Evolutionary conservation across 2,888 invertebrate genomes (phyloP).

Genomic region (Erebia ligea): DNA sequence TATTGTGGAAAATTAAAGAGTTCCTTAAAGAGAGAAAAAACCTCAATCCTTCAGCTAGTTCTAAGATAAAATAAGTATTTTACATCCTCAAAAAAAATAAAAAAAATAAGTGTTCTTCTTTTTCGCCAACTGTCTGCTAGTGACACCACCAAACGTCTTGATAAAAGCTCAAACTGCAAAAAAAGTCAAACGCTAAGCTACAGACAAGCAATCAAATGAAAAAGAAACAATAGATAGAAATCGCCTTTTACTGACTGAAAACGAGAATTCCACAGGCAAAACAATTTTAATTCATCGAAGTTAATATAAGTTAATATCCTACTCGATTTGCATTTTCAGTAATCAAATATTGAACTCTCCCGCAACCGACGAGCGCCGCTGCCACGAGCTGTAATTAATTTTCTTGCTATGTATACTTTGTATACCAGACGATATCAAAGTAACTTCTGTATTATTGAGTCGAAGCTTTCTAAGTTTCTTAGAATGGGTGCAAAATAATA

Average conservation of each 20-base stretch:
- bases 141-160: too few relatives aligned
- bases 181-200: too few relatives aligned
- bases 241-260: not conserved
- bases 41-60: too few relatives aligned
- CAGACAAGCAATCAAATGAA: too few relatives aligned
- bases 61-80: too few relatives aligned
- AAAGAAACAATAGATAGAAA: not conserved
- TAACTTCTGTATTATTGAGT: not conserved
- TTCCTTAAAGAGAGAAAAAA: too few relatives aligned
- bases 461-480: not conserved
- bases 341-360: constrained; percentile 6
- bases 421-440: not conserved
- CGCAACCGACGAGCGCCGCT: not conserved
- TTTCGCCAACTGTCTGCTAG: too few relatives aligned
- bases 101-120: too few relatives aligned
- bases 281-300: not conserved
- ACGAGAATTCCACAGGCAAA: not conserved
- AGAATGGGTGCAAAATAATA: not conserved
- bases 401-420: not conserved
- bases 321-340: constrained; percentile 2
- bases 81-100: too few relatives aligned
- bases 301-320: not conserved
- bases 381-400: constrained; percentile 4
- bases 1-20: too few relatives aligned
- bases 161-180: too few relatives aligned